phyloP scores from a whole-genome alignment of 2,113 vertebrate species.

The Struthidea cinerea region DNA sequence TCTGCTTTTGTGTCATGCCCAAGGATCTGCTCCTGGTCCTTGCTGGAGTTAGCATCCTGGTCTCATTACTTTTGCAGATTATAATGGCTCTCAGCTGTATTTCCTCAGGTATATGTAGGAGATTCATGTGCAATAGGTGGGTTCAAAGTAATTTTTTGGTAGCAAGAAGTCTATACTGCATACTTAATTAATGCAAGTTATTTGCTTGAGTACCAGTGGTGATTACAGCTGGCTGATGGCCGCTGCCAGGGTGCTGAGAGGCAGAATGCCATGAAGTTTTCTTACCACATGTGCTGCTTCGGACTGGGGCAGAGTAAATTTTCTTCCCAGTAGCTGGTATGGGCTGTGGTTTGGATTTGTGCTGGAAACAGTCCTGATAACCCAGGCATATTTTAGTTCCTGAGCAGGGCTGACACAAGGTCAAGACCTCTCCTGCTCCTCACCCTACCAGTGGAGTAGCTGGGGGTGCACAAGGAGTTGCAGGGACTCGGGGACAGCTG shows the following conservation, averaged over 20 bases:
- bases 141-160: background rate
- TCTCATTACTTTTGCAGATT: background rate
- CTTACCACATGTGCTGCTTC: background rate
- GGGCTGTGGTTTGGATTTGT: background rate
- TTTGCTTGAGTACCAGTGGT: background rate
- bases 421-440: background rate
- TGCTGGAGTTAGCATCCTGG: background rate
- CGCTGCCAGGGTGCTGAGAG: background rate
- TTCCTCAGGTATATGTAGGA: background rate
- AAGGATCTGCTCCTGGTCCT: background rate
- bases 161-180: background rate
- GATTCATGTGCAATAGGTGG: background rate
- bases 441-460: background rate
- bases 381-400: background rate
- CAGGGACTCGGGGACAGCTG: background rate
- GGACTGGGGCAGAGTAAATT: background rate
- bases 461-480: background rate
- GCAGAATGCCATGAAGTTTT: background rate
- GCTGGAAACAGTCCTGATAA: background rate
- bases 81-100: background rate
- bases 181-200: background rate
- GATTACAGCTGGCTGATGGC: background rate
- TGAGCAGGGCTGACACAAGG: background rate
- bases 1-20: background rate
- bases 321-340: background rate